Conservation (phyloP, 37 sponge, comb jelly and placozoan genomes). For the Chondrosia reniformis region DNA sequence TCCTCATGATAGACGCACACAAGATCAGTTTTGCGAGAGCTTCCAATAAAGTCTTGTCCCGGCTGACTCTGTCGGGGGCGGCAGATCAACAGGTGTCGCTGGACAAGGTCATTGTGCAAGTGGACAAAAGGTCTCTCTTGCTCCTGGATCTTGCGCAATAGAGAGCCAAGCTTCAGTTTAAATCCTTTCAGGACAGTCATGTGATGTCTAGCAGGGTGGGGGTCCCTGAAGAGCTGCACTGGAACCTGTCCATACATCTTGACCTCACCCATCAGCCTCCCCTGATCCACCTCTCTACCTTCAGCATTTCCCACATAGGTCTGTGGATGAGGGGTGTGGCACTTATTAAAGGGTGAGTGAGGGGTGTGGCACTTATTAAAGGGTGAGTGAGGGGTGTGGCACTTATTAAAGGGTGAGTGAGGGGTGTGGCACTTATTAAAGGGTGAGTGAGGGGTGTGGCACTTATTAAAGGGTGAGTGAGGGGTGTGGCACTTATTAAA, state of each 20-base stretch:
- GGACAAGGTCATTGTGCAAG: slow-evolving; percentile 20
- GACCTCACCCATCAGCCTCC: slow-evolving; percentile 75
- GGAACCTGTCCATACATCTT: slow-evolving; percentile 97
- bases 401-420: too few species aligned
- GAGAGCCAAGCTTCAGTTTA: slow-evolving; percentile 30
- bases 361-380: not conserved
- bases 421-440: not conserved
- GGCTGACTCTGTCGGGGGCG: slow-evolving; percentile 10
- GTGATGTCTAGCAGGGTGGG: slow-evolving; percentile 74
- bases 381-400: not conserved
- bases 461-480: not conserved
- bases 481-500: not conserved
- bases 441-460: not conserved
- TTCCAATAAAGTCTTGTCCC: slow-evolving; percentile 60
- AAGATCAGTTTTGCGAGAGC: slow-evolving; percentile 16
- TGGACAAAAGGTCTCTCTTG: not conserved
- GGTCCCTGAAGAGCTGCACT: slow-evolving; percentile 81
- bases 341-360: not conserved
- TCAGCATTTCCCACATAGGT: slow-evolving; percentile 84
- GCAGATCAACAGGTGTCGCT: slow-evolving; percentile 28
- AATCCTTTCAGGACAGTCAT: slow-evolving; percentile 41
- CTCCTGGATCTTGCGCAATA: slow-evolving; percentile 24
- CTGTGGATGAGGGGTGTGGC: slow-evolving; percentile 18
- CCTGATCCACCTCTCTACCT: slow-evolving; percentile 60
- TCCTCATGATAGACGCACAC: slow-evolving; percentile 12